Evolutionary conservation across 2,888 invertebrate genomes (phyloP).

Genomic region (Andricus quercusramuli): DNA sequence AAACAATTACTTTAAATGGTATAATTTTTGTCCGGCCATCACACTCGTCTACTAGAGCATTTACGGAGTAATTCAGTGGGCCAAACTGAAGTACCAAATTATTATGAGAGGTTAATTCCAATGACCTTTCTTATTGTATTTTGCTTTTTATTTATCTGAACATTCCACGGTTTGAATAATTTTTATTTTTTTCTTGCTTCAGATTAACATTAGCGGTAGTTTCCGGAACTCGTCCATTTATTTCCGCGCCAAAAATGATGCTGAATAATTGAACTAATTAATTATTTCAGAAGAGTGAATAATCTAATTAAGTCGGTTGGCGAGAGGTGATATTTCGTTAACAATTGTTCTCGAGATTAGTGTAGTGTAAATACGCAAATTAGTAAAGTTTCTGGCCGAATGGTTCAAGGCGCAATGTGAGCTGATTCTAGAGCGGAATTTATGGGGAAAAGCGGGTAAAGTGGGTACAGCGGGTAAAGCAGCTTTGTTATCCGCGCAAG

Average conservation of each 20-base stretch:
- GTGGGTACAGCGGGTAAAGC: background rate
- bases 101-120: no score
- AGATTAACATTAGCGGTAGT: no score
- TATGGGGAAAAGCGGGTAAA: background rate
- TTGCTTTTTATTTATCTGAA: no score
- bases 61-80: no score
- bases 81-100: no score
- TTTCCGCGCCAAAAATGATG: background rate
- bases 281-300: background rate
- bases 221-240: no score
- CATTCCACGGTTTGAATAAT: no score
- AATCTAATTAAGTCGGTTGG: conserved; percentile 26
- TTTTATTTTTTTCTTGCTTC: no score
- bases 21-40: no score
- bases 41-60: no score
- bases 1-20: no score
- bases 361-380: conserved; percentile 37
- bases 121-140: no score
- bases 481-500: conserved; percentile 23
- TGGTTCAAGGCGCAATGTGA: background rate
- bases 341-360: conserved; percentile 24
- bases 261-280: conserved; percentile 4
- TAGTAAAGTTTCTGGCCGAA: conserved; percentile 30
- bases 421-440: conserved; percentile 17
- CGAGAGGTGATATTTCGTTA: conserved; percentile 33